A percentile compares a stretch with the other conserved stretches of the same genome.
Evolutionary conservation across 2,888 invertebrate genomes (phyloP).

Genomic region (Tethea ocularis): DNA sequence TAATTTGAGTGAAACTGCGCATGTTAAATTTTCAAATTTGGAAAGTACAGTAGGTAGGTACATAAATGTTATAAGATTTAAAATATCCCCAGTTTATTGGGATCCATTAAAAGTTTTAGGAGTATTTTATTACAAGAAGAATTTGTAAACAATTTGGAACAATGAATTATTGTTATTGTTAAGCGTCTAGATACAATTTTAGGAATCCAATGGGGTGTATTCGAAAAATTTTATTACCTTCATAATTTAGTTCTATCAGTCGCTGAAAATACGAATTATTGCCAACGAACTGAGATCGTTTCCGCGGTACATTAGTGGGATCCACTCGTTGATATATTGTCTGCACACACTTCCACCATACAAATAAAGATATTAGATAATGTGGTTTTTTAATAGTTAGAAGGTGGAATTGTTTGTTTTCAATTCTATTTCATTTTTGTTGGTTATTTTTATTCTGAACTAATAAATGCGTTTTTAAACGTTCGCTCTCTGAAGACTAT

Average conservation of each 20-base stretch:
- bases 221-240: slow-evolving; percentile 8
- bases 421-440: slow-evolving; percentile 15
- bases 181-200: background rate
- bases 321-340: slow-evolving; percentile 7
- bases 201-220: slow-evolving; percentile 5
- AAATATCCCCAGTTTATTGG: background rate
- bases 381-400: slow-evolving; percentile 41
- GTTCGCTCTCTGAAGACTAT: no score
- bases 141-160: slow-evolving; percentile 5
- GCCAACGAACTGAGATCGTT: background rate
- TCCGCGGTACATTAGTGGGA: slow-evolving; percentile 2
- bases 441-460: slow-evolving; percentile 20
- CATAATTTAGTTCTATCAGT: slow-evolving; percentile 1
- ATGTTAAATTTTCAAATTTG: no score
- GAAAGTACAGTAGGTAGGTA: no score
- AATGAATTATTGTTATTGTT: slow-evolving; percentile 7
- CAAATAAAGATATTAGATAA: slow-evolving; percentile 51
- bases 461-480: slow-evolving; percentile 3
- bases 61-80: background rate
- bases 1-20: no score
- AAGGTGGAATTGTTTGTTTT: slow-evolving; percentile 6
- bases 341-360: slow-evolving; percentile 27
- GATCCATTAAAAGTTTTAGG: background rate
- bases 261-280: slow-evolving; percentile 7
- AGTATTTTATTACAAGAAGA: background rate